Percentiles rank a stretch among this genome's conserved stretches.
Evolutionary conservation across 2,888 invertebrate genomes (phyloP).

Genomic region (Aleiodes alternator): DNA sequence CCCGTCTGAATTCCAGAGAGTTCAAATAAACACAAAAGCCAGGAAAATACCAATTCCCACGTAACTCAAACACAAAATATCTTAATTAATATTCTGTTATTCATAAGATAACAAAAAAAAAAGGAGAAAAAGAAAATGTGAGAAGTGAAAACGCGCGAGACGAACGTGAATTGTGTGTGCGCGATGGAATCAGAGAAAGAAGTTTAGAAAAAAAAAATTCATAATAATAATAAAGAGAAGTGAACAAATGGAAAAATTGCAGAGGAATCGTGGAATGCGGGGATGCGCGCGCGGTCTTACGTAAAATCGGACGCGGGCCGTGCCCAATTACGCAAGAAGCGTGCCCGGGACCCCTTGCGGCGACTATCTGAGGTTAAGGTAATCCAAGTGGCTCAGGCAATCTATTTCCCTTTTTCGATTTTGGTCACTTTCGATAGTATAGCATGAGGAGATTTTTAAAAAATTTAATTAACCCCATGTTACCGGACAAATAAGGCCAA

Average conservation of each 20-base stretch:
- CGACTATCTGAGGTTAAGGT: slow-evolving; percentile 40
- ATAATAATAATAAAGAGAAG: slow-evolving; percentile 1
- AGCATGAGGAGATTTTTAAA: no score
- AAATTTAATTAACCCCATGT: no score
- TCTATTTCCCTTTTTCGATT: no score
- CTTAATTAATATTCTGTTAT: slow-evolving; percentile 27
- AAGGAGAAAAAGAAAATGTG: not conserved
- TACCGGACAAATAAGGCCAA: no score
- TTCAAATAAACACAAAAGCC: slow-evolving; percentile 30
- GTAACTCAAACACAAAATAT: slow-evolving; percentile 15
- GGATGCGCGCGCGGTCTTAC: slow-evolving; percentile 53
- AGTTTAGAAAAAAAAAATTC: slow-evolving; percentile 15
- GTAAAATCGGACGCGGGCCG: slow-evolving; percentile 45
- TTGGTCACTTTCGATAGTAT: no score
- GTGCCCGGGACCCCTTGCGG: slow-evolving; percentile 51
- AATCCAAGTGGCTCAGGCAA: no score
- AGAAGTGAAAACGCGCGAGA: slow-evolving; percentile 8
- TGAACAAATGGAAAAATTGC: slow-evolving; percentile 49
- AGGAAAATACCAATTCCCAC: slow-evolving; percentile 24
- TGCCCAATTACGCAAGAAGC: slow-evolving; percentile 55
- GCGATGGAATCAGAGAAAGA: slow-evolving; percentile 29
- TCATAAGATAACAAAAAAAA: not conserved
- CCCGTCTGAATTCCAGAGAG: not conserved
- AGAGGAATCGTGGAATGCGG: slow-evolving; percentile 49
- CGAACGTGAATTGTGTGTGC: slow-evolving; percentile 17